Percentiles rank a stretch among this genome's conserved stretches.
Evolutionary conservation across 1,140 invertebrate species (phyloP).

Genomic region (Calliphora vicina): DNA sequence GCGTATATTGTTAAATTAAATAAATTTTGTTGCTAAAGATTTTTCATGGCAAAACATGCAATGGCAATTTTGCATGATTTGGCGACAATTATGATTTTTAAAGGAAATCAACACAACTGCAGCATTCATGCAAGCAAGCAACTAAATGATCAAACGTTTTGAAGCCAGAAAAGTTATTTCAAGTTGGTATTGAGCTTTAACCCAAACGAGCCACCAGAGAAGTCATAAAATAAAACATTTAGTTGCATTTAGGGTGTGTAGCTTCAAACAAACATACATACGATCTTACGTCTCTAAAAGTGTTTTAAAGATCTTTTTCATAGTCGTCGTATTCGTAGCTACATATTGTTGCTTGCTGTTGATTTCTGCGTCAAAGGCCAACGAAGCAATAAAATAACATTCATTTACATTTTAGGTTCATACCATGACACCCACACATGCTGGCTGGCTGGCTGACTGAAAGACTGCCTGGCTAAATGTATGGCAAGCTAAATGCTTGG

Average conservation of each 20-base stretch:
- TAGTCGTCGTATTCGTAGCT: neutral
- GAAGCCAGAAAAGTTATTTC: conserved; percentile 10
- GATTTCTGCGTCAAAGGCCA: conserved; percentile 25
- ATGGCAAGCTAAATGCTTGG: neutral
- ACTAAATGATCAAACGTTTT: neutral
- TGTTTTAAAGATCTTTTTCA: conserved; percentile 2
- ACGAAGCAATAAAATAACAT: conserved; percentile 34
- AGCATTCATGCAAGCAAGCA: neutral
- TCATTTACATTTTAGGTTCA: conserved; percentile 34
- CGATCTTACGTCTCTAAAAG: neutral
- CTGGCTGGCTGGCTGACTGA: neutral
- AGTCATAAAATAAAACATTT: conserved; percentile 32
- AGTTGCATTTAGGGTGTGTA: conserved; percentile 30
- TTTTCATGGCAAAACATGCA: conserved; percentile 15
- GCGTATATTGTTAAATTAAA: conserved; percentile 7
- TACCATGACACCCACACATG: conserved; percentile 33
- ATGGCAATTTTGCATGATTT: conserved; percentile 21
- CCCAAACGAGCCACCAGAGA: conserved; percentile 29
- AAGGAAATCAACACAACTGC: neutral
- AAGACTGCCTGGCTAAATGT: neutral
- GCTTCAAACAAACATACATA: neutral
- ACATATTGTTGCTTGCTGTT: conserved; percentile 10
- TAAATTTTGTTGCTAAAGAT: neutral
- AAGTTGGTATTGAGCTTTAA: conserved; percentile 26
- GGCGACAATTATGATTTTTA: conserved; percentile 14